Evolutionary conservation across 2,797 vertebrate species (phyloP).

Genomic region (Phataginus tetradactyla): DNA sequence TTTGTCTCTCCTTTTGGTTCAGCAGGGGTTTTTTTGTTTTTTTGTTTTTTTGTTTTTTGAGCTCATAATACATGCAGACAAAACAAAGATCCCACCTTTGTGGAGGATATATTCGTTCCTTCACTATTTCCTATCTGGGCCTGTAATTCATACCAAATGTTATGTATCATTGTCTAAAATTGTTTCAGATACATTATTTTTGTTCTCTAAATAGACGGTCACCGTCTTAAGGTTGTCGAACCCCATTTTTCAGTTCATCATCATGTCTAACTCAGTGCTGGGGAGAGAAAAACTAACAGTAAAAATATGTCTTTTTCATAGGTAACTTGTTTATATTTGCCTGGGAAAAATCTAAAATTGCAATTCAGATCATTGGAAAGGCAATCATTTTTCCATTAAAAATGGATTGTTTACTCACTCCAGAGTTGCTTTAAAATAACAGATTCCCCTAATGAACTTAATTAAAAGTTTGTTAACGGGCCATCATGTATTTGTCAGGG

Average conservation of each 20-base stretch:
- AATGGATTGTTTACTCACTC: slow-evolving; percentile 41
- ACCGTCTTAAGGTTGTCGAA: not conserved
- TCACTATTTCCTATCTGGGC: not conserved
- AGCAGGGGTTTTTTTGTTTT: too few relatives aligned
- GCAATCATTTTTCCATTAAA: slow-evolving; percentile 60
- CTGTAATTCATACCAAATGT: not conserved
- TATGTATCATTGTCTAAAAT: not conserved
- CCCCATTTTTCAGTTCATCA: not conserved
- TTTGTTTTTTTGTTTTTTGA: not conserved
- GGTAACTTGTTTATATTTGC: not conserved
- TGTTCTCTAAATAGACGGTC: not conserved
- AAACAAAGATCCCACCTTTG: not conserved
- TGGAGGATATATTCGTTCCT: not conserved
- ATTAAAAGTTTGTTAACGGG: slow-evolving; percentile 64
- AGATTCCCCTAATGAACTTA: not conserved
- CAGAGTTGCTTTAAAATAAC: slow-evolving; percentile 52
- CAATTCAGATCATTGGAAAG: slow-evolving; percentile 35
- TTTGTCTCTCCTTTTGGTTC: not conserved
- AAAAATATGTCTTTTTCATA: not conserved
- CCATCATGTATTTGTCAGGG: slow-evolving; percentile 29
- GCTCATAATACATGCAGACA: not conserved
- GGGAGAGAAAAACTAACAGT: not conserved
- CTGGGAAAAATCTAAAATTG: slow-evolving; percentile 15
- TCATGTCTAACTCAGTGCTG: not conserved
- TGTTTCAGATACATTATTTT: slow-evolving; percentile 8